These are phyloP conservation scores for Azemiops feae DNA, from an alignment of 2,113 vertebrate species.

Conservation along the genomic window DNA sequence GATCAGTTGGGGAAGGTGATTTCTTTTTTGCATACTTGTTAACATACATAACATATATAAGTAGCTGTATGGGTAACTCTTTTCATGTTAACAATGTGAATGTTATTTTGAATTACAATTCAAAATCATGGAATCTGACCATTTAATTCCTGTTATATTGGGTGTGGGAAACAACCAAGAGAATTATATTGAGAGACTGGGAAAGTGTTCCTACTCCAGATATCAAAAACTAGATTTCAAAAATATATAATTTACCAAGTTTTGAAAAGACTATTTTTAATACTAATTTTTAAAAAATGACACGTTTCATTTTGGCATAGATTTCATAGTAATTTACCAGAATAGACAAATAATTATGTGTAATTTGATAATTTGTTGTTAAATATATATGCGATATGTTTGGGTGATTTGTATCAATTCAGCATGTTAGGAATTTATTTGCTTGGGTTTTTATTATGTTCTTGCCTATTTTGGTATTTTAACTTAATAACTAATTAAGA, in stretches of 20 bases:
- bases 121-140: background rate
- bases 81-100: background rate
- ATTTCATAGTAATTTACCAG: background rate
- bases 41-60: background rate
- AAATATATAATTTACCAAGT: background rate
- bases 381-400: background rate
- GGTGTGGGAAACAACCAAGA: background rate
- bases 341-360: background rate
- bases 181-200: background rate
- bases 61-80: background rate
- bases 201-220: background rate
- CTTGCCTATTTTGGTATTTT: background rate
- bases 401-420: background rate
- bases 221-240: background rate
- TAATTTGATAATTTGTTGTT: background rate
- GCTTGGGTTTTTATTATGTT: background rate
- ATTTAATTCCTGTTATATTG: background rate
- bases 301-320: background rate
- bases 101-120: background rate
- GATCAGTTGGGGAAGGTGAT: background rate
- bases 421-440: background rate
- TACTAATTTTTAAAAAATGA: background rate
- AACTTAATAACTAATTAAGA: background rate
- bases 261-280: background rate
- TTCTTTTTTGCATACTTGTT: background rate